These are phyloP conservation scores for Drosophila leontia DNA, from an alignment of 1,140 invertebrate species.

Conservation along the genomic window DNA sequence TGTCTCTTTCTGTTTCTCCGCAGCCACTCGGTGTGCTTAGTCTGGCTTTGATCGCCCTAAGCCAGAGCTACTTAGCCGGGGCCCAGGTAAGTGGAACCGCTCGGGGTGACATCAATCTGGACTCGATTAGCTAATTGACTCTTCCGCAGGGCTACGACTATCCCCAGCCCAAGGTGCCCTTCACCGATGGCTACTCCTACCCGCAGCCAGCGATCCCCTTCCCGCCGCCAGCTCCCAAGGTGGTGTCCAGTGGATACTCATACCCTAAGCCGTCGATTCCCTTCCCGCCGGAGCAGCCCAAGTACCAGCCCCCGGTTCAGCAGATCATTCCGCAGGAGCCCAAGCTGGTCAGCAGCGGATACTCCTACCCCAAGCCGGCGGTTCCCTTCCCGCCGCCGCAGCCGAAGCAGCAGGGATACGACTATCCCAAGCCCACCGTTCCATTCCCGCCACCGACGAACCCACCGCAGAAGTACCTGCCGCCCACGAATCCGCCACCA, in stretches of 20 bases:
- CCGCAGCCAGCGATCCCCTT: conserved; percentile 58
- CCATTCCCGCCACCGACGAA: conserved; percentile 53
- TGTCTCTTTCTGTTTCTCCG: conserved; percentile 26
- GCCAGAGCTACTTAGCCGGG: conserved; percentile 39
- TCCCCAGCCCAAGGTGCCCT: conserved; percentile 54
- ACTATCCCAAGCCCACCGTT: conserved; percentile 61
- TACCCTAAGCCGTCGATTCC: conserved; percentile 61
- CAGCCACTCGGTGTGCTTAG: conserved; percentile 63
- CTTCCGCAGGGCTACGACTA: conserved; percentile 50
- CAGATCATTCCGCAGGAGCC: conserved; percentile 61
- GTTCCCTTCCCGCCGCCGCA: conserved; percentile 54
- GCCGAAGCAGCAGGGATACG: conserved; percentile 20
- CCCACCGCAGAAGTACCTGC: conserved; percentile 25
- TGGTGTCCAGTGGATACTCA: conserved; percentile 42
- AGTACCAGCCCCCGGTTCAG: conserved; percentile 43
- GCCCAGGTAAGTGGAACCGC: conserved; percentile 35
- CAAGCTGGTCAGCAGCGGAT: conserved; percentile 52
- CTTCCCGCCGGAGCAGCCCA: conserved; percentile 45
- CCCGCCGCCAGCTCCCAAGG: conserved; percentile 41
- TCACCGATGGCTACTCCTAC: conserved; percentile 55
- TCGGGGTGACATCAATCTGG: not conserved
- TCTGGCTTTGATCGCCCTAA: conserved; percentile 48
- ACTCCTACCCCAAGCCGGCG: conserved; percentile 70
- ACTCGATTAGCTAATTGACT: conserved; percentile 9
- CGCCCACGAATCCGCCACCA: conserved; percentile 34